phyloP scores from a whole-genome alignment of 2,113 vertebrate genomes.

The Candoia aspera region DNA sequence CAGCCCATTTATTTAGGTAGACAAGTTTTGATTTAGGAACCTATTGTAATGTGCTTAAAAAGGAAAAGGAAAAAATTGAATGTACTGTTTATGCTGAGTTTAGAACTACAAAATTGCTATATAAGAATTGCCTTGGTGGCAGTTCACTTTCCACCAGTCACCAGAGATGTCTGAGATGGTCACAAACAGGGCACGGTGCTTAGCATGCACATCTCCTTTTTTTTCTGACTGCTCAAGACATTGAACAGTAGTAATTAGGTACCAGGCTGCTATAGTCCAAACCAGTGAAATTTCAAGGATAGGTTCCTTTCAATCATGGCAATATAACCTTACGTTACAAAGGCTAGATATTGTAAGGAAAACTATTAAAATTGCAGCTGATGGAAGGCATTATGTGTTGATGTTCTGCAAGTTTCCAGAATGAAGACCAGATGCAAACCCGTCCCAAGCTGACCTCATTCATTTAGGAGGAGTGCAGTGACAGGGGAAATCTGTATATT shows the following conservation, averaged over 20 bases:
- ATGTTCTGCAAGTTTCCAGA: not conserved
- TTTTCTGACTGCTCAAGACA: not conserved
- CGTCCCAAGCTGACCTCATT: not conserved
- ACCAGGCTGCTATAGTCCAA: not conserved
- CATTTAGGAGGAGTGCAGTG: not conserved
- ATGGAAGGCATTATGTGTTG: not conserved
- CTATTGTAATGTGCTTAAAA: not conserved
- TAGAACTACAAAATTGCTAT: not conserved
- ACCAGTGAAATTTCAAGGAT: not conserved
- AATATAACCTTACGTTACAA: not conserved
- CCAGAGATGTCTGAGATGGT: not conserved
- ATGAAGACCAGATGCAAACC: not conserved
- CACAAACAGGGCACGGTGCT: not conserved
- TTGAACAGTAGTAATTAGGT: not conserved
- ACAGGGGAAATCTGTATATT: not conserved
- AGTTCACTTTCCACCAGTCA: not conserved
- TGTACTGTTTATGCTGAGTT: not conserved
- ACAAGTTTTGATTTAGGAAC: not conserved
- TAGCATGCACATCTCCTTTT: not conserved
- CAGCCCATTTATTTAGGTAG: conserved; percentile 2
- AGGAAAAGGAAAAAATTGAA: not conserved
- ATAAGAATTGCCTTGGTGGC: not conserved
- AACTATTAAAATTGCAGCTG: not conserved
- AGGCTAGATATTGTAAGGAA: not conserved
- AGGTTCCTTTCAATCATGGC: not conserved